A percentile compares a stretch with the other conserved stretches of the same genome.
Conservation (phyloP, 2,888 invertebrate species). For the Chaitophorus viminalis region DNA sequence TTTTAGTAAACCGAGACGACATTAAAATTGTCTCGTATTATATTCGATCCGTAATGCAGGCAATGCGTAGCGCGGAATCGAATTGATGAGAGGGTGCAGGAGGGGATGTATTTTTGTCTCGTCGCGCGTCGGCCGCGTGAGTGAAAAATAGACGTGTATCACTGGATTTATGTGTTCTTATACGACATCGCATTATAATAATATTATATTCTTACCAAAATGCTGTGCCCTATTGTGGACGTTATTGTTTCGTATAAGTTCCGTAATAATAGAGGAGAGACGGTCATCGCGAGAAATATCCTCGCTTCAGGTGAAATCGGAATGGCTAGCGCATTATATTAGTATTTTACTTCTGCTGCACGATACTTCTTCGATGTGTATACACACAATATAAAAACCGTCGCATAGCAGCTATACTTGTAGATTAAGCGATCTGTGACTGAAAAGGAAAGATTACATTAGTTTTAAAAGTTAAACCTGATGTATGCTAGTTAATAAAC, state of each 20-base stretch:
- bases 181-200: not conserved
- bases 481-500: not conserved
- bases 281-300: not conserved
- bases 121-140: not conserved
- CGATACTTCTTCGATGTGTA: not conserved
- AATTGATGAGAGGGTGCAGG: not conserved
- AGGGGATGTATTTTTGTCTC: not conserved
- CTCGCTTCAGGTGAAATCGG: not conserved
- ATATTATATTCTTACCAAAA: not conserved
- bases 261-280: not conserved
- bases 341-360: too few species aligned
- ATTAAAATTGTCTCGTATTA: not conserved
- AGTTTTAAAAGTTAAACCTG: not conserved
- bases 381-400: not conserved
- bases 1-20: not conserved
- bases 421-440: not conserved
- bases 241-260: not conserved
- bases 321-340: not conserved
- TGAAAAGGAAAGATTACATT: not conserved
- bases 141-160: not conserved
- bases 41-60: not conserved
- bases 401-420: too few species aligned
- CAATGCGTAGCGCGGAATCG: not conserved
- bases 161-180: not conserved
- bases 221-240: not conserved